phyloP scores from a whole-genome alignment of 1,140 invertebrate genomes.

The Panulirus ornatus region DNA sequence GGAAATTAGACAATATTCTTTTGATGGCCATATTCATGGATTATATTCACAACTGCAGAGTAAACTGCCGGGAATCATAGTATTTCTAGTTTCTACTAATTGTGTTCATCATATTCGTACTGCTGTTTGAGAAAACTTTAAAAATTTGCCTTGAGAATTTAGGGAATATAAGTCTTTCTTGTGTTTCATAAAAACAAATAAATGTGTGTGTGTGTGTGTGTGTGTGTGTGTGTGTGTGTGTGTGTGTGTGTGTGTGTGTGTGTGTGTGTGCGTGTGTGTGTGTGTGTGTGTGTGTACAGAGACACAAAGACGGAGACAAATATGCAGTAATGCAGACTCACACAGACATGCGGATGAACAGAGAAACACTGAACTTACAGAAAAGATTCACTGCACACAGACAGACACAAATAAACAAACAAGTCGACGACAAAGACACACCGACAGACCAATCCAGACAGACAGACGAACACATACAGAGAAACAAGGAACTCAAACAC shows the following conservation, averaged over 20 bases:
- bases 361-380: background rate
- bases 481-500: background rate
- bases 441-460: background rate
- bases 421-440: background rate
- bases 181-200: background rate
- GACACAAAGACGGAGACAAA: background rate
- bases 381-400: background rate
- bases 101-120: too few relatives aligned
- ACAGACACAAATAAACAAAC: background rate
- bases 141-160: too few relatives aligned
- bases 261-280: too few relatives aligned
- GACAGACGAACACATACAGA: background rate
- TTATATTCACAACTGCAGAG: too few relatives aligned
- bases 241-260: conserved; percentile 3
- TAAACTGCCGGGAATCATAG: too few relatives aligned
- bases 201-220: background rate
- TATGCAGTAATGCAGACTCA: background rate
- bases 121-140: too few relatives aligned
- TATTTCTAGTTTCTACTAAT: too few relatives aligned
- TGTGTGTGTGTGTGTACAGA: too few relatives aligned
- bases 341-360: background rate
- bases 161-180: too few relatives aligned
- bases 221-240: background rate
- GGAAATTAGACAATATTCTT: too few relatives aligned
- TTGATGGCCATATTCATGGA: too few relatives aligned